These are phyloP conservation scores for Acrobasis repandana DNA, from an alignment of 2,888 invertebrate species.

Conservation along the genomic window DNA sequence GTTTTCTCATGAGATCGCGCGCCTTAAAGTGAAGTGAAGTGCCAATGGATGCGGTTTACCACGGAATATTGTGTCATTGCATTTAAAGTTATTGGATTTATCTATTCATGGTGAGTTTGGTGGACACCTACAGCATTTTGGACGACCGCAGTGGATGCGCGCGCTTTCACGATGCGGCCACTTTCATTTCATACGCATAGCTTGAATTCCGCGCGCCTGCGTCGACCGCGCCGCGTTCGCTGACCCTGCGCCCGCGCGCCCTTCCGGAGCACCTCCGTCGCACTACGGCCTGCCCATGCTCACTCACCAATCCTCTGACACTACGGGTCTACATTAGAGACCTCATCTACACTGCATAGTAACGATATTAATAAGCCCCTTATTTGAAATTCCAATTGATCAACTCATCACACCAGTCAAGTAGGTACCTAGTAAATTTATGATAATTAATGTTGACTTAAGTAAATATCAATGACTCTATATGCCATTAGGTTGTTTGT, in stretches of 20 bases:
- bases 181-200: conserved; percentile 83
- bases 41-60: conserved; percentile 76
- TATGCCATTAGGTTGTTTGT: background rate
- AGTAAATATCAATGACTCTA: conserved; percentile 2
- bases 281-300: conserved; percentile 23
- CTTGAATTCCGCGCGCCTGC: conserved; percentile 79
- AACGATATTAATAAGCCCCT: background rate
- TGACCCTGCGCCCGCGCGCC: conserved; percentile 82
- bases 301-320: background rate
- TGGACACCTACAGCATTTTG: conserved; percentile 50
- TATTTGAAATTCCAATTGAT: background rate
- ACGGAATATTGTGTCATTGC: conserved; percentile 64
- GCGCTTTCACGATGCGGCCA: conserved; percentile 82
- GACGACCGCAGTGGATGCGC: conserved; percentile 68
- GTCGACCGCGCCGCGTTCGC: conserved; percentile 75
- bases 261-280: conserved; percentile 64
- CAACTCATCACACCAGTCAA: background rate
- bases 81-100: conserved; percentile 69
- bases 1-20: conserved; percentile 58
- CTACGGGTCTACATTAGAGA: background rate
- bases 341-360: background rate
- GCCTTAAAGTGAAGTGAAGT: conserved; percentile 74
- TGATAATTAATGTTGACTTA: background rate
- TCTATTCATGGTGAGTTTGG: conserved; percentile 77
- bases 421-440: background rate